Evolutionary conservation across 2,113 vertebrate genomes (phyloP).

Genomic region (Neotragus moschatus): DNA sequence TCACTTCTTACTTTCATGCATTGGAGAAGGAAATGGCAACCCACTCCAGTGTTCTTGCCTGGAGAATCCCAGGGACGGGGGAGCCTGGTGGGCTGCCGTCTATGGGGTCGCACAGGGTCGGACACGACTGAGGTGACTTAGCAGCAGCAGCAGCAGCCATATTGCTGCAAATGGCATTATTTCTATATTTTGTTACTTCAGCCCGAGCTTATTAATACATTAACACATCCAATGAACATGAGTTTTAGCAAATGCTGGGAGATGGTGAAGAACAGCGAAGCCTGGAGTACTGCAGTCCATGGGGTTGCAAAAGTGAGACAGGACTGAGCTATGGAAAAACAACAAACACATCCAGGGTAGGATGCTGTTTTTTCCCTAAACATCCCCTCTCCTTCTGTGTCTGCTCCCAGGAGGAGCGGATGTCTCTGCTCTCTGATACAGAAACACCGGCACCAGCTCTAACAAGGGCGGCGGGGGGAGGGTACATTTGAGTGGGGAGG

Average conservation of each 20-base stretch:
- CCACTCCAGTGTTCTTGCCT: too few relatives aligned
- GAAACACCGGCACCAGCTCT: background rate
- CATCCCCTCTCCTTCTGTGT: background rate
- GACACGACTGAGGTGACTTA: too few relatives aligned
- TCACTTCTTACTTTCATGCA: too few relatives aligned
- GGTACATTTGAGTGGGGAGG: background rate
- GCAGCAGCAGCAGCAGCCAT: too few relatives aligned
- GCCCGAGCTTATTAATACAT: background rate
- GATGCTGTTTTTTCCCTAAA: background rate
- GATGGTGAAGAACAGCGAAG: background rate
- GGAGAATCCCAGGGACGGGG: too few relatives aligned
- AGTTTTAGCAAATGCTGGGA: background rate
- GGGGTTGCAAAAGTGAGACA: background rate
- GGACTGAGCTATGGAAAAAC: fast-evolving
- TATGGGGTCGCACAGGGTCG: too few relatives aligned
- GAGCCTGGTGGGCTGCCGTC: too few relatives aligned
- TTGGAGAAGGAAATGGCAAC: too few relatives aligned
- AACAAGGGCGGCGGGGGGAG: background rate
- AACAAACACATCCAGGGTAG: background rate
- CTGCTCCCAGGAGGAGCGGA: background rate
- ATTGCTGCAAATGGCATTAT: background rate
- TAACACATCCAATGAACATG: background rate
- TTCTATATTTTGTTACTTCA: background rate
- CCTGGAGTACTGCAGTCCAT: background rate
- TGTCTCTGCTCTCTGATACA: background rate